phyloP scores from a whole-genome alignment of 1,140 invertebrate species.

The Pachyrhynchus sulphureomaculatus region DNA sequence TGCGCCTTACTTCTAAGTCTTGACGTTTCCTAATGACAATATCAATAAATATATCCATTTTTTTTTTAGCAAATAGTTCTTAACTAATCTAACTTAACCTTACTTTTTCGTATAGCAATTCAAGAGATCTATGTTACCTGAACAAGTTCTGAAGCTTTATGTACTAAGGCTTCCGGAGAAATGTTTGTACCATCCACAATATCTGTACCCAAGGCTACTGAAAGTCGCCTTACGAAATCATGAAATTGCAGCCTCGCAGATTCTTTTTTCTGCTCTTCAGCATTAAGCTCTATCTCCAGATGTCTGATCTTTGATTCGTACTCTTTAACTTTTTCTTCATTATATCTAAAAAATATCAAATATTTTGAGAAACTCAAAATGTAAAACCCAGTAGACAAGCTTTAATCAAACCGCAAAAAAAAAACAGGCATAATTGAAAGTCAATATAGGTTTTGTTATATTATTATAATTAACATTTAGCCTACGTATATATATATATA shows the following conservation, averaged over 20 bases:
- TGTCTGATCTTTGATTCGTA: slow-evolving; percentile 70
- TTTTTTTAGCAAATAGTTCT: too few species aligned
- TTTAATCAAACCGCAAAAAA: background rate
- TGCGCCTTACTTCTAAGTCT: slow-evolving; percentile 55
- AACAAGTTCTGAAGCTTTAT: slow-evolving; percentile 71
- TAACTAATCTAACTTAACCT: too few species aligned
- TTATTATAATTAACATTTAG: too few species aligned
- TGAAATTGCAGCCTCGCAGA: slow-evolving; percentile 63
- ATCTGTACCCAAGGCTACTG: slow-evolving; percentile 66
- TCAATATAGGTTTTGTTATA: too few species aligned
- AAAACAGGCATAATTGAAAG: background rate
- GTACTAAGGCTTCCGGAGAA: slow-evolving; percentile 65
- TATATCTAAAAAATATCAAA: slow-evolving; percentile 53
- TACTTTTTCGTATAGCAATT: too few species aligned
- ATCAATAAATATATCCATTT: too few species aligned
- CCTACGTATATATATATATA: too few species aligned
- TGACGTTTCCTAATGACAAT: slow-evolving; percentile 53
- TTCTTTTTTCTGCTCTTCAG: slow-evolving; percentile 68
- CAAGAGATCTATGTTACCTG: too few species aligned
- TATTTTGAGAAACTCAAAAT: background rate
- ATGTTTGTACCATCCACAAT: slow-evolving; percentile 62
- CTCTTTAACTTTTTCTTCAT: slow-evolving; percentile 74
- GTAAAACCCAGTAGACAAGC: background rate
- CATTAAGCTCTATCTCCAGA: slow-evolving; percentile 67
- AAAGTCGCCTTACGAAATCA: slow-evolving; percentile 68